Base-by-base conservation (phyloP, 2,888 invertebrate species). In the Siphlonurus alternatus region DNA sequence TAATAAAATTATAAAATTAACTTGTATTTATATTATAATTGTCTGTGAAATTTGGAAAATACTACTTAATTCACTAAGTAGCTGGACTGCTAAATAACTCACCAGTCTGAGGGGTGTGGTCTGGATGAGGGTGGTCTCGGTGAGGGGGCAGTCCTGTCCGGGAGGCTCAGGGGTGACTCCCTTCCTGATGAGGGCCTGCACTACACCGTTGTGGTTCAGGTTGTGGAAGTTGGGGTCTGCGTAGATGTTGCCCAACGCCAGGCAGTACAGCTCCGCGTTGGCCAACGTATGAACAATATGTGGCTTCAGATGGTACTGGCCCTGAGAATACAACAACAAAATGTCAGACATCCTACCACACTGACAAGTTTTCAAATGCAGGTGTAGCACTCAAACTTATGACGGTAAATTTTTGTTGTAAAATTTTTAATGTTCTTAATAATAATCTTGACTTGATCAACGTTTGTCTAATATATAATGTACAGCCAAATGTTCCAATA, bases 171-270 rank as follows among this genome's bases (percentile, higher is more conserved):
- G 82, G 68, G 92, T 86, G 66, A 94, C 88, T 67, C 95, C 94
- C 77, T 95, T 95, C 73, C 95, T 82, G 70, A 90, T 86, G 73
- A 97, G 80, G 65, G 93, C 92, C 81, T 95, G 94, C 73, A 96
- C 83, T 74, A 96, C 93, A 75, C 93, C 89, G 86, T 89, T 89
- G 78, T 96, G 95, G 80, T 93, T 95, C 72, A 94, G 85, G 79
- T 89, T 93, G 82, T 93, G 90, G 80, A 93, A 94, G 79, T 93
- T 93, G 67, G 93, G 94, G 80, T 96, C 95, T 68, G 93, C 91
- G 79, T 95, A 96, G 79, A 96, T 89, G 81, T 93, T 93, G 71
- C 91, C 89, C 76, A 96, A 80, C 66, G 95, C 93, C 76, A 90
- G 82, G 78, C 95, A 95, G 80, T 95, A 96, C 68, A 96, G 82